phyloP scores from a whole-genome alignment of 2,888 invertebrate genomes.

The Ophioninae sp. region DNA sequence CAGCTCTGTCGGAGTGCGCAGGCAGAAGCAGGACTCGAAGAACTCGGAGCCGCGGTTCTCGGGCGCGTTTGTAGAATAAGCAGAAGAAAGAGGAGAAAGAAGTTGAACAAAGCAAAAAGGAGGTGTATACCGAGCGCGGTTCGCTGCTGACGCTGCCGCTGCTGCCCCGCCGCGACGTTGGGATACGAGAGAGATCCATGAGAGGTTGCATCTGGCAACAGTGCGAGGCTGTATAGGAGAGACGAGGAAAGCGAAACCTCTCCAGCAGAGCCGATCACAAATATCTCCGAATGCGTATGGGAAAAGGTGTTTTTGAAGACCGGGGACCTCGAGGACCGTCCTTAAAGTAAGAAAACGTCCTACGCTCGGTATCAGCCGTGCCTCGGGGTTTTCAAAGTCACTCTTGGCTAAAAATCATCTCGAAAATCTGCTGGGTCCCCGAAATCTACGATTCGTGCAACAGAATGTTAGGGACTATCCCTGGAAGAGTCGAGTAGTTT shows the following conservation, averaged over 20 bases:
- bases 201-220: constrained; percentile 62
- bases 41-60: constrained; percentile 19
- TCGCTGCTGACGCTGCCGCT: constrained; percentile 39
- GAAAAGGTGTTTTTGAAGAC: not conserved
- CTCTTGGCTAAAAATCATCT: not conserved
- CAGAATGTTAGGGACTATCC: not conserved
- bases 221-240: constrained; percentile 36
- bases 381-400: not conserved
- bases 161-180: constrained; percentile 54
- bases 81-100: constrained; percentile 28
- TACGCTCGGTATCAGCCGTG: not conserved
- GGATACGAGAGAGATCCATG: constrained; percentile 30
- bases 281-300: not conserved
- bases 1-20: not conserved
- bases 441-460: not conserved
- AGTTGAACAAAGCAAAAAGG: constrained; percentile 53
- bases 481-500: not conserved
- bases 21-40: constrained; percentile 4
- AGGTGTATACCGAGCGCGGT: constrained; percentile 42
- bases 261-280: constrained; percentile 5
- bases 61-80: constrained; percentile 49
- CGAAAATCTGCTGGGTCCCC: not conserved
- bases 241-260: constrained; percentile 17
- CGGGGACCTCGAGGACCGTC: not conserved
- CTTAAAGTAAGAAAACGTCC: not conserved